Evolutionary conservation across 1,140 invertebrate genomes (phyloP).

Genomic region (Calephelis virginiensis): DNA sequence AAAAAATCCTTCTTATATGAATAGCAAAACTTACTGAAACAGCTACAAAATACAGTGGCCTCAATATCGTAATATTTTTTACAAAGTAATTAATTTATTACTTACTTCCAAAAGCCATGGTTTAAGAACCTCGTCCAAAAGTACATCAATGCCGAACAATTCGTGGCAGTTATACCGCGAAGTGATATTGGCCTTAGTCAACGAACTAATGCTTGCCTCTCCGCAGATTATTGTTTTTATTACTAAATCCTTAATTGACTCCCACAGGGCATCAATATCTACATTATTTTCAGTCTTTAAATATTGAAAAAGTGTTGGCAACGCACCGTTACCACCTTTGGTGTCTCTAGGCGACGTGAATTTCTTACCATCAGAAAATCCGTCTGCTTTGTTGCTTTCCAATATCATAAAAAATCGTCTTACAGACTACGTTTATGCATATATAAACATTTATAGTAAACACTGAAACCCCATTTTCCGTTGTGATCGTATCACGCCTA

Average conservation of each 20-base stretch:
- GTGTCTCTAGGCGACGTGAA: no score
- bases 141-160: constrained; percentile 90
- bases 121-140: constrained; percentile 90
- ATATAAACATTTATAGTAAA: no score
- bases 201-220: constrained; percentile 85
- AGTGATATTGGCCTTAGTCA: constrained; percentile 84
- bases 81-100: constrained; percentile 32
- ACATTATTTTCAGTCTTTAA: constrained; percentile 81
- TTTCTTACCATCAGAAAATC: no score
- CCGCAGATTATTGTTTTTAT: constrained; percentile 91
- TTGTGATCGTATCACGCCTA: no score
- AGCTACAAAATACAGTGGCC: no score
- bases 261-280: constrained; percentile 88
- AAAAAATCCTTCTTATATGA: no score
- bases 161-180: constrained; percentile 89
- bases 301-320: constrained; percentile 80
- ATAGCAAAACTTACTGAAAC: no score
- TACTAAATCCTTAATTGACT: constrained; percentile 86
- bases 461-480: no score
- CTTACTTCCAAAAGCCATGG: constrained; percentile 96
- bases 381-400: no score
- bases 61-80: background rate
- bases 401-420: no score
- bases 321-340: no score
- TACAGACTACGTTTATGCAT: no score